Conservation (phyloP, 2,888 invertebrate genomes). For the Hoplodrina ambigua region DNA sequence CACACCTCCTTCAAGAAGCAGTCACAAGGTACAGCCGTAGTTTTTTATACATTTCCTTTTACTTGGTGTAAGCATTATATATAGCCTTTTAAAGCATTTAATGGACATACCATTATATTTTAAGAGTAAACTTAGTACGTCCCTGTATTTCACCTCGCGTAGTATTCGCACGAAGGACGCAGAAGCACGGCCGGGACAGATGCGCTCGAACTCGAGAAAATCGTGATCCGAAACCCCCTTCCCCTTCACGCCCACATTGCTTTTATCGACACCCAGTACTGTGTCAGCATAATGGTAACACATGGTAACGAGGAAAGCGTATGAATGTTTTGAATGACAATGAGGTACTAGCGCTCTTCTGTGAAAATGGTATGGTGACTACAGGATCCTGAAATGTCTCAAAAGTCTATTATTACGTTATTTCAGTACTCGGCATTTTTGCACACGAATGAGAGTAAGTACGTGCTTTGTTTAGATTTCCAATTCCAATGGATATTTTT, state of each 20-base stretch:
- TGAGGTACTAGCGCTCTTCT: constrained; percentile 69
- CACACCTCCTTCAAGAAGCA: background rate
- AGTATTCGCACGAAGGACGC: constrained; percentile 83
- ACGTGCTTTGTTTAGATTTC: constrained; percentile 4
- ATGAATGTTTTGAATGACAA: constrained; percentile 73
- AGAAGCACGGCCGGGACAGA: constrained; percentile 81
- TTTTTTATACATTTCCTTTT: too few relatives aligned
- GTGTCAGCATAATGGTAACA: constrained; percentile 77
- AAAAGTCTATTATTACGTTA: constrained; percentile 28
- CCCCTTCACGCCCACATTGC: constrained; percentile 56
- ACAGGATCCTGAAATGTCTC: constrained; percentile 49
- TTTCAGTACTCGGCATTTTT: constrained; percentile 25
- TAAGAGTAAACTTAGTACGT: constrained; percentile 63
- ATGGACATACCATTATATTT: too few relatives aligned
- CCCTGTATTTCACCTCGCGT: constrained; percentile 69
- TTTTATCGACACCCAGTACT: constrained; percentile 70
- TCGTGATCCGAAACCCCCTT: constrained; percentile 77
- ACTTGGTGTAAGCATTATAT: too few relatives aligned
- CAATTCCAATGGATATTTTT: constrained; percentile 24
- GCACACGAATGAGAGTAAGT: constrained; percentile 6
- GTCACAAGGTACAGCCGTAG: too few relatives aligned
- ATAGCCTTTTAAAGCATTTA: too few relatives aligned
- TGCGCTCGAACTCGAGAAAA: constrained; percentile 83
- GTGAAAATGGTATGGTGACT: constrained; percentile 67
- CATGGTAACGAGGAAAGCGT: constrained; percentile 75